Percentiles rank a stretch among this genome's conserved stretches.
phyloP scores from a whole-genome alignment of 2,113 vertebrate genomes.

The Pavo muticus region DNA sequence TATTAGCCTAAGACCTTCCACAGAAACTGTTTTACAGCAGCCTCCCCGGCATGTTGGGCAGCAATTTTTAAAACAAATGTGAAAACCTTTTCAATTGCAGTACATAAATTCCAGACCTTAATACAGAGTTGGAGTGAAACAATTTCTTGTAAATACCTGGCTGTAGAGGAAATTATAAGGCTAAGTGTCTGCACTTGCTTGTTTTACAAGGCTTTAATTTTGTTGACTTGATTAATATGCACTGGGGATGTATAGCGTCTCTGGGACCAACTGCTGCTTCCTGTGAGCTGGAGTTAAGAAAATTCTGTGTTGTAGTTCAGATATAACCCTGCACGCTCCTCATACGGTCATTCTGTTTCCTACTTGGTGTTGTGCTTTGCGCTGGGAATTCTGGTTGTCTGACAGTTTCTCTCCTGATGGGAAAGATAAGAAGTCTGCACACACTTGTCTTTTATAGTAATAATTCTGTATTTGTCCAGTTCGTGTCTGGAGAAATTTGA shows the following conservation, averaged over 20 bases:
- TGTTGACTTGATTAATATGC: neutral
- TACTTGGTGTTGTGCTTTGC: neutral
- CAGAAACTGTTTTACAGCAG: neutral
- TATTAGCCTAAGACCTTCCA: neutral
- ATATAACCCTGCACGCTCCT: neutral
- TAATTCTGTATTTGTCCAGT: neutral
- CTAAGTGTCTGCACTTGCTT: neutral
- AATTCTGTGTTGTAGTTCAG: neutral
- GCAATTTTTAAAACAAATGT: neutral
- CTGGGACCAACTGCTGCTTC: neutral
- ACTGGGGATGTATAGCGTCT: neutral
- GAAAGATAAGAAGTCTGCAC: neutral
- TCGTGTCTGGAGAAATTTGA: neutral
- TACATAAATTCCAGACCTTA: neutral
- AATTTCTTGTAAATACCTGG: neutral
- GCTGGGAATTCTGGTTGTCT: neutral
- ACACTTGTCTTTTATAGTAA: neutral
- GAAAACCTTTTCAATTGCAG: neutral
- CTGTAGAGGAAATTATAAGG: neutral
- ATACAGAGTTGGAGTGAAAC: neutral
- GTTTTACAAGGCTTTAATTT: neutral
- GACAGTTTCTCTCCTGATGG: neutral
- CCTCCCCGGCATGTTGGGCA: neutral
- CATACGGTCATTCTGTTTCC: neutral
- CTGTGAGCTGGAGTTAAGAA: neutral